A percentile compares a stretch with the other conserved stretches of the same genome.
phyloP scores from a whole-genome alignment of 2,888 invertebrate genomes.

The Polietes domitor region DNA sequence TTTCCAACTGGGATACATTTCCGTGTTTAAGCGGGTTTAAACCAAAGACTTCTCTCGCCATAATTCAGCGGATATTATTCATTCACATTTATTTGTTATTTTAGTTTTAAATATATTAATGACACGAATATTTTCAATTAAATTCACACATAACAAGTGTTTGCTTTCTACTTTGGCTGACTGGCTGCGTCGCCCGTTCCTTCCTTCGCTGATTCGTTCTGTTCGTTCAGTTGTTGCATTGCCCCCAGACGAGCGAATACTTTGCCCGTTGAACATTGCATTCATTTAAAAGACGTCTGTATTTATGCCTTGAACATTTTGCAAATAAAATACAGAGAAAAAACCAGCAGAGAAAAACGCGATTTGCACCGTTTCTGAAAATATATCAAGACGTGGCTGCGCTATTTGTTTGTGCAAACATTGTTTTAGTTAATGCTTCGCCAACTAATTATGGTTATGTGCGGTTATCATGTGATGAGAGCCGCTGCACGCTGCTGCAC shows the following conservation, averaged over 20 bases:
- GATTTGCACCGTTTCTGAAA: conserved; percentile 47
- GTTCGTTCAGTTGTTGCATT: conserved; percentile 10
- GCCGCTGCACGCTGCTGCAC: background rate
- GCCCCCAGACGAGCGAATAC: conserved; percentile 22
- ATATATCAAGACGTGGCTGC: conserved; percentile 18
- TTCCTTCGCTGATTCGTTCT: background rate
- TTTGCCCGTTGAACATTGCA: background rate
- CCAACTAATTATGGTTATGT: conserved; percentile 53
- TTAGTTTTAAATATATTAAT: conserved; percentile 54
- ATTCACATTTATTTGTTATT: conserved; percentile 1
- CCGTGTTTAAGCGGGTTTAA: conserved; percentile 47
- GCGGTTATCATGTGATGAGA: conserved; percentile 57
- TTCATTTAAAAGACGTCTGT: conserved; percentile 59
- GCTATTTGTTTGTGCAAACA: conserved; percentile 56
- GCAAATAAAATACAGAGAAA: conserved; percentile 23
- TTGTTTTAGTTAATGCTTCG: conserved; percentile 51
- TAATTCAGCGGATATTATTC: background rate
- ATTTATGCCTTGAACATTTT: conserved; percentile 44
- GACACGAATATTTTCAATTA: conserved; percentile 65
- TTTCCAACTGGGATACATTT: conserved; percentile 50
- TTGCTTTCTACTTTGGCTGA: conserved; percentile 56
- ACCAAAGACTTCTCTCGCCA: conserved; percentile 36
- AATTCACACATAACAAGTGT: conserved; percentile 66
- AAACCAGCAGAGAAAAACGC: conserved; percentile 50
- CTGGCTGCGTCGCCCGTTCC: conserved; percentile 10